Evolutionary conservation across 2,113 vertebrate genomes (phyloP), one percentile per base, ranked within the genome.

Genomic region (Pelvicachromis taeniatus): DNA sequence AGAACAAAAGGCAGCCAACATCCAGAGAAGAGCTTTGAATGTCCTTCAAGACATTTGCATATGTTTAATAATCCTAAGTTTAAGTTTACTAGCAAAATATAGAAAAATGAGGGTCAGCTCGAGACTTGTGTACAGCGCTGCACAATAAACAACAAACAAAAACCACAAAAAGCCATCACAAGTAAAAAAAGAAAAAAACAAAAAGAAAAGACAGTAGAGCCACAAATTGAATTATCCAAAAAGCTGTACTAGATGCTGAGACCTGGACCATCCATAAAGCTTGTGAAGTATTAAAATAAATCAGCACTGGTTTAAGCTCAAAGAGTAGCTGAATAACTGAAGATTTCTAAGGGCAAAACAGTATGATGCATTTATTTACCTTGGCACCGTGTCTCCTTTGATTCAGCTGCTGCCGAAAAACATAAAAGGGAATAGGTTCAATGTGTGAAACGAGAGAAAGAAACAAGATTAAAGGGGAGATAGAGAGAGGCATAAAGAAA

Each of bases 331-430:
- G 70, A 85, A 50, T 58, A 73, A 48, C 23, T 31, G 56, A 59
- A 48, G 80, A 42, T 84, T 82, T 88, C 21, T 40, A 7, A 56
- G 29, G 58, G 11, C 8, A 84, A 68, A 82, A 55, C 63, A 73
- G 14, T 73, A 61, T 11, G 45, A 78, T 70, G 70, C 6, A 45
- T 77, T 58, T 52, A 91, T 91, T 92, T 94, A 95, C 94, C 94
- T 93, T 89, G 86, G 83, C 85, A 85, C n/a, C 3, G 10, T 2
- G 82, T 45, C 85, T n/a, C 77, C 48, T 55, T 83, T 23, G 86
- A 75, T 84, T 91, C 85, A 83, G 77, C 35, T 8, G 31, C 92
- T 92, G 88, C 65, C 42, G 84, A 78, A 86, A 90, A 78, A 93
- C 80, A 92, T 78, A 54, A 93, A 87, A 88, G 80, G 21, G 84